Conservation (phyloP, 2,797 vertebrate species). For the Manis crassicaudata region DNA sequence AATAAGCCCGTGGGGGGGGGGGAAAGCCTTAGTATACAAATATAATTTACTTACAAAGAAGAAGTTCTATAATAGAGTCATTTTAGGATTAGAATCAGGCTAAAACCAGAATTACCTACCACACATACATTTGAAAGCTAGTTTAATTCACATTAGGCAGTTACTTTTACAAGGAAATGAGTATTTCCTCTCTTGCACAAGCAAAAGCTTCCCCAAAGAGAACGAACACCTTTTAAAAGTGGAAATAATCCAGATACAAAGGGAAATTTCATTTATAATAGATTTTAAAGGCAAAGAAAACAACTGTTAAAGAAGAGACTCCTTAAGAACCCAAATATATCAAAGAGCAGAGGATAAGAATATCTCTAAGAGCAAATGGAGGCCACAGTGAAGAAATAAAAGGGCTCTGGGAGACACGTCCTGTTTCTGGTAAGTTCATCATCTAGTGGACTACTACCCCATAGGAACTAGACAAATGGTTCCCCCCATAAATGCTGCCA, state of each 20-base stretch:
- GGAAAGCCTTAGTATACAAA: not conserved
- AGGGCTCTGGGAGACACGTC: not conserved
- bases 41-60: slow-evolving; percentile 49
- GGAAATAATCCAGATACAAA: slow-evolving; percentile 42
- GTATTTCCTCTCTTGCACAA: not conserved
- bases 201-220: slow-evolving; percentile 32
- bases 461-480: not conserved
- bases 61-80: slow-evolving; percentile 42
- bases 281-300: slow-evolving; percentile 39
- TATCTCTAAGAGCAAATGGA: not conserved
- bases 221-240: slow-evolving; percentile 28
- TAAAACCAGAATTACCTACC: slow-evolving; percentile 33
- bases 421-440: not conserved
- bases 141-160: not conserved
- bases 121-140: slow-evolving; percentile 20
- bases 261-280: slow-evolving; percentile 40
- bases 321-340: slow-evolving; percentile 20
- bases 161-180: slow-evolving; percentile 44
- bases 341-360: not conserved
- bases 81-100: slow-evolving; percentile 27
- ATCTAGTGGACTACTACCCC: not conserved
- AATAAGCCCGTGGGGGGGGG: not conserved
- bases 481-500: not conserved
- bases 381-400: not conserved
- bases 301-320: slow-evolving; percentile 19